Evolutionary conservation across 2,888 invertebrate species (phyloP), one percentile per base, ranked within the genome.

Genomic region (Tenthredo notha): DNA sequence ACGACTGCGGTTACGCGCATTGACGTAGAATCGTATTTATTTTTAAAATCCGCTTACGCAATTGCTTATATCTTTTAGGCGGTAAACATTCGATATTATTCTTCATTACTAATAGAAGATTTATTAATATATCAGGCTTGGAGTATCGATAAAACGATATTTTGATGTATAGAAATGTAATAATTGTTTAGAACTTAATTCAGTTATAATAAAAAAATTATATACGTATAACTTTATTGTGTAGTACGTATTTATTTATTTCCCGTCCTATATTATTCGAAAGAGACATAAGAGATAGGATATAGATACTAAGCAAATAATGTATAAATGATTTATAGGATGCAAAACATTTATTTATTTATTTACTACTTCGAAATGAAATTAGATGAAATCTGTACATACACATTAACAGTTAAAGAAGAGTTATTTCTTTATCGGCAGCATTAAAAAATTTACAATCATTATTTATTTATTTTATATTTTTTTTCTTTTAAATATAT

Each of bases 291-390:
- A 15, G 4, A 33, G 0, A 47, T 15, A 54, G 10, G n/a, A 21
- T 9, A 61, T 25, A 61, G 21, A 7, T 61, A 43, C 2, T 43
- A 33, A 9, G 9, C 7, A 12, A 61, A 12, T 10, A 61, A 61
- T 61, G 25, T 47, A 75, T 43, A 65, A 40, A 15, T 83, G 21
- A 29, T 83, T 29, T 86, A 61, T 90, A 90, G 90, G 89, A 92
- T 92, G 91, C 90, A 91, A 91, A 92, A 92, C 89, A 90, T 92
- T 92, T 92, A 92, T 67, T 92, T 92, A 92, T 67, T 67, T 74
- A 74, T 67, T 67, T 74, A 74, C 87, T 87, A 89, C 87, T 89
- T 89, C 87, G 87, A 90, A 89, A 88, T 88, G 86, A 88, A 89
- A 89, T 90, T 89, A 88, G 87, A 87, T 89, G 85, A 87, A 88